phyloP scores from a whole-genome alignment of 2,797 vertebrate genomes.

The Bradypodion ventrale region DNA sequence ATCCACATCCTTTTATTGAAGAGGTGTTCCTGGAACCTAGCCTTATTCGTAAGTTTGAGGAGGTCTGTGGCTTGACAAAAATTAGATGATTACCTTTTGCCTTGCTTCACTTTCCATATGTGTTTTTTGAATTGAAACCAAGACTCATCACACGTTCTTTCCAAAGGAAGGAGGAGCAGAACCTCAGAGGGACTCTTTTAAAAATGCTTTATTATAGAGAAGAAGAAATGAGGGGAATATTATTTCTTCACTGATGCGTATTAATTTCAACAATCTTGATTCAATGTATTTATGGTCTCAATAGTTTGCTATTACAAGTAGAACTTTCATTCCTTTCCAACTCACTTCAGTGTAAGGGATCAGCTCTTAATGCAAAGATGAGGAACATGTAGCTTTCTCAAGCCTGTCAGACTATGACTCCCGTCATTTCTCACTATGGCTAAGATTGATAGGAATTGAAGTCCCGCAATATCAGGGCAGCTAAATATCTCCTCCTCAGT shows the following conservation, averaged over 20 bases:
- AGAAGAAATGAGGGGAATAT: slow-evolving; percentile 32
- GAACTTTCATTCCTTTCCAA: slow-evolving; percentile 39
- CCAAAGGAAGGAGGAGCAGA: slow-evolving; percentile 17
- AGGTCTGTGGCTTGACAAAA: slow-evolving; percentile 54
- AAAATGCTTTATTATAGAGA: slow-evolving; percentile 16
- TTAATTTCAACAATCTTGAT: slow-evolving; percentile 26
- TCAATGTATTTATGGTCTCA: neutral
- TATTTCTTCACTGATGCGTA: slow-evolving; percentile 34
- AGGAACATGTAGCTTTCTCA: neutral
- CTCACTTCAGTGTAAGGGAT: neutral
- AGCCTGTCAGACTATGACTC: neutral
- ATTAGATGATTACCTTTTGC: slow-evolving; percentile 39
- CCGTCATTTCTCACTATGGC: neutral
- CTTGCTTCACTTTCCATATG: slow-evolving; percentile 61
- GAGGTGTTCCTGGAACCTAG: slow-evolving; percentile 59
- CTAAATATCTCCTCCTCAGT: neutral
- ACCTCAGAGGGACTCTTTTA: neutral
- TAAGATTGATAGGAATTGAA: neutral
- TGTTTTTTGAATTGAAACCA: slow-evolving; percentile 57
- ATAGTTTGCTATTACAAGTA: slow-evolving; percentile 28
- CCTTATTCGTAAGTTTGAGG: slow-evolving; percentile 52
- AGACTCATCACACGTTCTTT: slow-evolving; percentile 28
- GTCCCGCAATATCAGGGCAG: neutral
- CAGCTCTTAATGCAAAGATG: neutral
- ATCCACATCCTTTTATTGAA: slow-evolving; percentile 53